These are phyloP conservation scores for Damaliscus lunatus DNA, from an alignment of 2,113 vertebrate species.

Conservation along the genomic window DNA sequence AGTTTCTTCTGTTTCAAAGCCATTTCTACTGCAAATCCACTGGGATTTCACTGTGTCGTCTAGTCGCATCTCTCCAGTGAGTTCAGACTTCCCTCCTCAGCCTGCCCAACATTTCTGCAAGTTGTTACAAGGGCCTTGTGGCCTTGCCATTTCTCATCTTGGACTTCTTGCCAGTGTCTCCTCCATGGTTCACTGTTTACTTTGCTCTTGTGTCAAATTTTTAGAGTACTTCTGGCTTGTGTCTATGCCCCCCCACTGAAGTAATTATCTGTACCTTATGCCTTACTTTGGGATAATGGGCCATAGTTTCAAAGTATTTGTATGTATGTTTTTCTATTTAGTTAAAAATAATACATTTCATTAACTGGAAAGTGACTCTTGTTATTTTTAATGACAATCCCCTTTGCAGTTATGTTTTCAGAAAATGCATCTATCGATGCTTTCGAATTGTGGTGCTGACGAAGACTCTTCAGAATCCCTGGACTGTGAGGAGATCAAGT, in stretches of 20 bases:
- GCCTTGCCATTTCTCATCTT: background rate
- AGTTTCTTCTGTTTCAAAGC: background rate
- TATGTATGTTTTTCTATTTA: background rate
- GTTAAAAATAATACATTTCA: background rate
- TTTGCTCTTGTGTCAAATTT: background rate
- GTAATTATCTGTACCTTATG: background rate
- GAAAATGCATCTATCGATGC: background rate
- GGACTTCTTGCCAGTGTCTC: background rate
- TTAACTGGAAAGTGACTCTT: background rate
- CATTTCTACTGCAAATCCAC: rapidly evolving
- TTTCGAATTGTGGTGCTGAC: background rate
- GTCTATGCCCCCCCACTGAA: background rate
- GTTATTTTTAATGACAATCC: background rate
- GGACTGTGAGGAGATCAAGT: background rate
- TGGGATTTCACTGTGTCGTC: rapidly evolving
- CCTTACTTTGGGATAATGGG: background rate
- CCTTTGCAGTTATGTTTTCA: background rate
- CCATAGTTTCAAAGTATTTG: background rate
- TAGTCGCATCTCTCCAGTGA: background rate
- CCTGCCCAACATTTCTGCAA: background rate
- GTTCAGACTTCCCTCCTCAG: background rate
- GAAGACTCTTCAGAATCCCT: background rate
- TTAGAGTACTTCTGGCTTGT: background rate
- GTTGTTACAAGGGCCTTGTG: background rate
- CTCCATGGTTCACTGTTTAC: background rate